phyloP scores from a whole-genome alignment of 2,888 invertebrate species.

The Hyles lineata region DNA sequence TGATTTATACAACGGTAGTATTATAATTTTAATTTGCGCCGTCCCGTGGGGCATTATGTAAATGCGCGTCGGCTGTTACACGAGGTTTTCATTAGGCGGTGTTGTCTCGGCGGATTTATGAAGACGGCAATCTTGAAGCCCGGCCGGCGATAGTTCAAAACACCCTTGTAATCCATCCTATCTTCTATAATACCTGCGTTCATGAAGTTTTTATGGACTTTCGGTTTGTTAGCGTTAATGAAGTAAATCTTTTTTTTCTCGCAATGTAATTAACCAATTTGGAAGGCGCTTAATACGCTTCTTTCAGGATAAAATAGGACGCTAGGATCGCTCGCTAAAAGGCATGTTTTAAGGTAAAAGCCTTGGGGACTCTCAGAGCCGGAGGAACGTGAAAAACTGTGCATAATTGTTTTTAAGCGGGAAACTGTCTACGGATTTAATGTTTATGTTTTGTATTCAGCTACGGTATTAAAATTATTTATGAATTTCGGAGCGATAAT shows the following conservation, averaged over 20 bases:
- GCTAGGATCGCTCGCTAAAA: conserved; percentile 6
- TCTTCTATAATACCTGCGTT: background rate
- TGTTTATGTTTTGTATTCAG: too few species aligned
- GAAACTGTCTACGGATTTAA: background rate
- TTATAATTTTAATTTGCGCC: conserved; percentile 57
- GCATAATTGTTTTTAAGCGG: background rate
- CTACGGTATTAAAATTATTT: too few species aligned
- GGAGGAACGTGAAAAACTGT: conserved; percentile 6
- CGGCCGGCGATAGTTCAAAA: conserved; percentile 16
- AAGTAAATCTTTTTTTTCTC: background rate
- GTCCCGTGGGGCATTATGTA: conserved; percentile 47
- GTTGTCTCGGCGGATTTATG: conserved; percentile 31
- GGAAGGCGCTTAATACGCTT: background rate
- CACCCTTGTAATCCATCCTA: background rate
- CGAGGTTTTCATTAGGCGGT: conserved; percentile 39
- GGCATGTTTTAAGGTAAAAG: conserved; percentile 6
- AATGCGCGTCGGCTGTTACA: conserved; percentile 41
- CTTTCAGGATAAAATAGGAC: conserved; percentile 4
- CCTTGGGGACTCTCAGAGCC: background rate
- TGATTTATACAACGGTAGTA: conserved; percentile 45
- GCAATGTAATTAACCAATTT: background rate
- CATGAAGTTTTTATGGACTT: background rate
- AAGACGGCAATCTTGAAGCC: conserved; percentile 2
- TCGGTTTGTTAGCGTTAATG: background rate
- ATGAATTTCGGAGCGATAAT: too few species aligned